Percentiles rank a stretch among this genome's conserved stretches.
Evolutionary conservation across 1,140 invertebrate species (phyloP).

Genomic region (Dufourea novaeangliae): DNA sequence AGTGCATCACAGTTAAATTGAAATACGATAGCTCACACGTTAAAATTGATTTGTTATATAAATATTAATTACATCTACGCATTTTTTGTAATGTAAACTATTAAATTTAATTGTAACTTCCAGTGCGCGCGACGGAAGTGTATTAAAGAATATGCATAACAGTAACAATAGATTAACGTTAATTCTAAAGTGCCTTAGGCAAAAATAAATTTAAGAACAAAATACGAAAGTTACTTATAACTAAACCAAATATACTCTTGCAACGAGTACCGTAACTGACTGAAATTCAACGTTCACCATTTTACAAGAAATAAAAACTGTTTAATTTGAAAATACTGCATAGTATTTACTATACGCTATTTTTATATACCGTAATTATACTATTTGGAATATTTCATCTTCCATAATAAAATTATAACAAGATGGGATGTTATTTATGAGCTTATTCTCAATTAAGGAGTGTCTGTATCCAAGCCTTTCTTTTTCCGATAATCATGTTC

Average conservation of each 20-base stretch:
- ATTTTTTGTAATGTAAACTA: neutral
- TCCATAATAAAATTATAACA: neutral
- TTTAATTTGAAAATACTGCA: constrained; percentile 18
- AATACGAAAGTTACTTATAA: neutral
- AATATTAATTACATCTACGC: constrained; percentile 1
- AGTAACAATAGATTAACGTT: too few species aligned
- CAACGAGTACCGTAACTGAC: neutral
- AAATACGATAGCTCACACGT: constrained; percentile 2
- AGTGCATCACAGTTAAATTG: constrained; percentile 41
- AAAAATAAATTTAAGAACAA: neutral
- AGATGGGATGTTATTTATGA: constrained; percentile 21
- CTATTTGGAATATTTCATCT: constrained; percentile 3
- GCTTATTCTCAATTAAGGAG: constrained; percentile 14
- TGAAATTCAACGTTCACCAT: neutral
- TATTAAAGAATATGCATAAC: neutral
- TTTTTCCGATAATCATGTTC: constrained; percentile 70
- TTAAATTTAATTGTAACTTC: neutral
- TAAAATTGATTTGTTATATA: neutral
- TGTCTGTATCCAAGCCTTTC: constrained; percentile 62
- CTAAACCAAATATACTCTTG: neutral
- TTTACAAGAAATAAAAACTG: constrained; percentile 6
- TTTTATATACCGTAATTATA: constrained; percentile 15
- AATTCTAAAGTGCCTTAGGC: neutral
- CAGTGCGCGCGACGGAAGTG: too few species aligned
- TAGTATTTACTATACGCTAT: constrained; percentile 9